Percentiles rank a stretch among this genome's conserved stretches.
Evolutionary conservation across 2,888 invertebrate genomes (phyloP).

Genomic region (Orthosia cruda): DNA sequence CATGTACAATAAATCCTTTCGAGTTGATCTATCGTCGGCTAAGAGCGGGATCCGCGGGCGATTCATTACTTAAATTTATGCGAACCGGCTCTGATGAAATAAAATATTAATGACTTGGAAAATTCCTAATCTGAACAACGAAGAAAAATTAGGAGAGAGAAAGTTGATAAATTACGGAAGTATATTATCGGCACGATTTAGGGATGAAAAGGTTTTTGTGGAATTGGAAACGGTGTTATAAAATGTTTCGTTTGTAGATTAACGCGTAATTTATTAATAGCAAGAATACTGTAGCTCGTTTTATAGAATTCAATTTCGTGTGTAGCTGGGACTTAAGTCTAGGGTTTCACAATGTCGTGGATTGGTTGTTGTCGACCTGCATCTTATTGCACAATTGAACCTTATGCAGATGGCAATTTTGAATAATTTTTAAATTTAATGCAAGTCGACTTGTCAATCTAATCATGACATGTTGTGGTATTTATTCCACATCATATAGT

Average conservation of each 20-base stretch:
- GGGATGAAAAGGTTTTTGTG: constrained; percentile 3
- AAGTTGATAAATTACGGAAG: constrained; percentile 53
- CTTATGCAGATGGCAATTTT: too few species aligned
- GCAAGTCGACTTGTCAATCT: too few species aligned
- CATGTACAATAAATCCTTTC: constrained; percentile 64
- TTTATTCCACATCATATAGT: too few species aligned
- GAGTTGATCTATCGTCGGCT: constrained; percentile 66
- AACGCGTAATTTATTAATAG: background rate
- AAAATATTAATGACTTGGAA: constrained; percentile 66
- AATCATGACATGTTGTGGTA: too few species aligned
- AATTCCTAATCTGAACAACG: constrained; percentile 57
- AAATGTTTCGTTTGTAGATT: constrained; percentile 19
- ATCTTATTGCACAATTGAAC: too few species aligned
- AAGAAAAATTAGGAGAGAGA: constrained; percentile 48
- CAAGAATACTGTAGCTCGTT: background rate
- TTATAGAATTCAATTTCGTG: background rate
- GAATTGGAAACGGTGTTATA: constrained; percentile 16
- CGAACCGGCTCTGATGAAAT: constrained; percentile 62
- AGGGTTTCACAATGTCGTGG: too few species aligned
- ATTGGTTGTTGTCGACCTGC: too few species aligned
- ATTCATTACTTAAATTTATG: constrained; percentile 65
- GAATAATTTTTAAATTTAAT: too few species aligned
- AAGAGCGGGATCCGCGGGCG: constrained; percentile 52
- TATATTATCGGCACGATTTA: constrained; percentile 38
- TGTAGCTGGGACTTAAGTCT: background rate